Conservation (phyloP, 2,797 vertebrate species). For the Antennarius maculatus region DNA sequence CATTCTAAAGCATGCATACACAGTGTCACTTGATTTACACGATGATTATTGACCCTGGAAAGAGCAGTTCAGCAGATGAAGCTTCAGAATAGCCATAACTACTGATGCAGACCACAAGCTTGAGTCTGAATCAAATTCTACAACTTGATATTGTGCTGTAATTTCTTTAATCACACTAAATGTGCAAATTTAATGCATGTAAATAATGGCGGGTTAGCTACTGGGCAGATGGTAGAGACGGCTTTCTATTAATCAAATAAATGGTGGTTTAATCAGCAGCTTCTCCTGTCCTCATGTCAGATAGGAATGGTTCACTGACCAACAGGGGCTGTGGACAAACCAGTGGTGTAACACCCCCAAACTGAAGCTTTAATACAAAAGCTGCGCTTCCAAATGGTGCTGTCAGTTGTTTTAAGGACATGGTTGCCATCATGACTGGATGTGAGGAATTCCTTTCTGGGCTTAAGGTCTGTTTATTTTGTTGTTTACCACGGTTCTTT, state of each 20-base stretch:
- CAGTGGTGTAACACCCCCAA: no score
- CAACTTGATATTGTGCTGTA: not conserved
- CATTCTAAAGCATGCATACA: not conserved
- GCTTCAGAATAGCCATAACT: not conserved
- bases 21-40: not conserved
- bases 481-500: no score
- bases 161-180: not conserved
- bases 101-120: not conserved
- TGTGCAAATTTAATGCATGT: no score
- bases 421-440: no score
- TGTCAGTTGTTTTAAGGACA: no score
- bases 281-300: not conserved
- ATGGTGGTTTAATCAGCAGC: constrained; percentile 1
- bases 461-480: no score
- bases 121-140: not conserved
- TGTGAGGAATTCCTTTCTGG: no score
- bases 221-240: constrained; percentile 6
- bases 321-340: no score
- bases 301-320: no score
- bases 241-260: constrained; percentile 11
- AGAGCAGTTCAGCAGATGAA: not conserved
- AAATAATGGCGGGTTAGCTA: not conserved
- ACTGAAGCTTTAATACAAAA: no score
- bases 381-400: no score
- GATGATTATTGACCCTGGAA: not conserved